These are phyloP conservation scores for Pentalonia nigronervosa DNA, from an alignment of 1,140 invertebrate species.

Conservation along the genomic window DNA sequence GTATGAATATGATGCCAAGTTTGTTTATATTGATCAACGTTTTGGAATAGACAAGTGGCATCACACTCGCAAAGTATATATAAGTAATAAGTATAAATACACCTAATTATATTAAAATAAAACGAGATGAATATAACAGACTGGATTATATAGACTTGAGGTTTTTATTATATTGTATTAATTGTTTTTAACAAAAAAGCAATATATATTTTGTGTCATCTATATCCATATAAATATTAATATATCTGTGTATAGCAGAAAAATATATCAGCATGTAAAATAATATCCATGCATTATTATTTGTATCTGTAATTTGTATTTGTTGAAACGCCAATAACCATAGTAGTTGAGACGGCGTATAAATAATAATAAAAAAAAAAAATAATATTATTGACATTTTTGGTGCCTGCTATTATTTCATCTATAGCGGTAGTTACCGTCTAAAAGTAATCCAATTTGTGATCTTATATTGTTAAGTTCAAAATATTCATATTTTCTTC, in stretches of 20 bases:
- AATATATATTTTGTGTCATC: background rate
- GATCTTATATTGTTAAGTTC: background rate
- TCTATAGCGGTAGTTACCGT: background rate
- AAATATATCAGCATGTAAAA: too few relatives aligned
- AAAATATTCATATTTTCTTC: background rate
- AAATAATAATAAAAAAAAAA: too few relatives aligned
- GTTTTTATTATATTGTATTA: background rate
- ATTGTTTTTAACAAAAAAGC: background rate
- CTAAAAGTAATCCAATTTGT: background rate
- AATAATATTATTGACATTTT: background rate
- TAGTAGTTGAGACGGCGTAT: too few relatives aligned
- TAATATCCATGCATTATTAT: too few relatives aligned
- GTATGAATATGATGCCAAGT: background rate
- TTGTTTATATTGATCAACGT: slow-evolving; percentile 22
- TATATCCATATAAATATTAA: background rate
- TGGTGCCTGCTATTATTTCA: background rate
- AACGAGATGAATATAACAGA: background rate
- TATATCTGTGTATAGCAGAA: too few relatives aligned
- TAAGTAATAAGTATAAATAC: background rate
- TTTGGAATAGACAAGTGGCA: background rate
- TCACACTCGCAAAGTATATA: background rate
- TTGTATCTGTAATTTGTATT: too few relatives aligned
- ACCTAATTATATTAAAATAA: background rate
- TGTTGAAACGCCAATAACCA: too few relatives aligned
- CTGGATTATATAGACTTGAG: background rate